A percentile compares a stretch with the other conserved stretches of the same genome.
phyloP scores from a whole-genome alignment of 2,113 vertebrate species.

The Ondatra zibethicus region DNA sequence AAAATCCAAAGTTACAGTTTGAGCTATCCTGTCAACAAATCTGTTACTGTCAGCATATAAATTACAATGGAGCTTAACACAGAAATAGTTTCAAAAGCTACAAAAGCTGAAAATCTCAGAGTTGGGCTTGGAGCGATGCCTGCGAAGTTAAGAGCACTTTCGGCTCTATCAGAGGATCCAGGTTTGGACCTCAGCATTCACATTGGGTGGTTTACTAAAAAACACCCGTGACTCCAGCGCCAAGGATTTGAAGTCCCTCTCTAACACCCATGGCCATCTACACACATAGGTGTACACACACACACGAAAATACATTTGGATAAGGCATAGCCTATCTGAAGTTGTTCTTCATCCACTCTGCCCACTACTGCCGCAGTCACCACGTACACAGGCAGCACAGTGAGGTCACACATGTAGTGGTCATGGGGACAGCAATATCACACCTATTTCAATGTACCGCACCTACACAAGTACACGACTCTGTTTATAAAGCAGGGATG shows the following conservation, averaged over 20 bases:
- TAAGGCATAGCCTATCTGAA: background rate
- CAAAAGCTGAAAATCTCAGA: background rate
- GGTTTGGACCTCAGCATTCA: background rate
- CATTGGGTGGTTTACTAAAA: background rate
- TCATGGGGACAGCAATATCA: background rate
- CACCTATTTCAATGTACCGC: background rate
- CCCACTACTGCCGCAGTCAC: background rate
- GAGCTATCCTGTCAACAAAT: conserved; percentile 9
- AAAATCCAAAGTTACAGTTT: background rate
- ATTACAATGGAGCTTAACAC: background rate
- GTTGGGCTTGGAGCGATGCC: background rate
- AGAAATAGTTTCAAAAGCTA: conserved; percentile 4
- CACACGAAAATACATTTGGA: background rate
- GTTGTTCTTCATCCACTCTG: background rate
- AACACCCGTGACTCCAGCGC: background rate
- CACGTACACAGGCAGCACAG: background rate
- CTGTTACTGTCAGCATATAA: background rate
- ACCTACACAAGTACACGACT: background rate
- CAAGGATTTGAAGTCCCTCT: background rate
- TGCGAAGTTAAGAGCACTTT: too few relatives aligned
- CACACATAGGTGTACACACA: background rate
- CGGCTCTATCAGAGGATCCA: background rate
- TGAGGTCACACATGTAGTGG: background rate
- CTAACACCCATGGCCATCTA: background rate
- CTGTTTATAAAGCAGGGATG: background rate